Base-by-base conservation (phyloP, 2,888 invertebrate species). In the Ischnus inquisitorius region DNA sequence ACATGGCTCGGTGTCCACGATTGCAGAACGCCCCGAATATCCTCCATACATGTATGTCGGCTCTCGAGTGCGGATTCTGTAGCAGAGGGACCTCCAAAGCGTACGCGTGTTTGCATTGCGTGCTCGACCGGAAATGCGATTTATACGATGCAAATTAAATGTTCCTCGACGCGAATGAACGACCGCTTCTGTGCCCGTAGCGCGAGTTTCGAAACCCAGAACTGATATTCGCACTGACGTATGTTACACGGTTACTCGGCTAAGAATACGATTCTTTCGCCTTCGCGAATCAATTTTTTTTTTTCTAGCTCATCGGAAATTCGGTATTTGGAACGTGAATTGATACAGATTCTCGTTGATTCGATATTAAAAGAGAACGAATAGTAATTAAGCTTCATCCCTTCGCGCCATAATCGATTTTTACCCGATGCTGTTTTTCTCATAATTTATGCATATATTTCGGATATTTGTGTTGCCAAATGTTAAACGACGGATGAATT, bases 61-160 rank as follows among this genome's bases (percentile, higher is more conserved):
- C 28, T 71, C 22, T 57, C 51, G 71, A 68, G 41, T 57, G 87
- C 83, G 86, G 84, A 85, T 81, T 54, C 69, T 25, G 78, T 80
- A 62, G 54, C 51, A 84, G 85, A 90, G 89, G 88, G 89, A 85
- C 77, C 77, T 86, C 86, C 88, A 86, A 91, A 90, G 89, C 87
- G 88, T 87, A 89, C 91, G 90, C 90, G 88, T 93, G 92, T 93
- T 93, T 93, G 90, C 89, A 85, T 92, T 92, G 91, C 91, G 90
- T 92, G 89, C 91, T 91, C 93, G 90, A 90, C 91, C 91, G 92
- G 90, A 92, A 93, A 91, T 90, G 90, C 90, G 87, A 90, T 92
- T 91, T 92, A 92, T 92, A 90, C 90, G 90, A 92, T 92, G 92
- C 92, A 93, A 93, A 92, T 93, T 91, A 91, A 92, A 91, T 88